Evolutionary conservation across 2,113 vertebrate species (phyloP), one percentile per base, ranked within the genome.

Genomic region (Reinhardtius hippoglossoides): DNA sequence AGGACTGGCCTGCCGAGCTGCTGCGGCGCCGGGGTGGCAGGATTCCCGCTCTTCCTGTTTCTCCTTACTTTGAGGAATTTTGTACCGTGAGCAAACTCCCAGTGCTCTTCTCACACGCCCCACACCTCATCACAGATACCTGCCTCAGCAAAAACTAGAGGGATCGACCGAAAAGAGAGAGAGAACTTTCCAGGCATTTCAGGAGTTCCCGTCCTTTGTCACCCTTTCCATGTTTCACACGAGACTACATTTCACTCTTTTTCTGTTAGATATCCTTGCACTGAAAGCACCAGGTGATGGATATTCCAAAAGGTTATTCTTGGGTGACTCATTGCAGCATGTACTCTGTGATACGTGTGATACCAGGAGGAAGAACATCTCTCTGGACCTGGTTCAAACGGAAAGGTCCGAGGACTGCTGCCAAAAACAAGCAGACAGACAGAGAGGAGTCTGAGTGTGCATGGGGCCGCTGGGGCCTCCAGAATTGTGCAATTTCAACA

Each of bases 1-100:
- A 91, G 86, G 83, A 81, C 83, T 80, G 69, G 91, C 87, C 92
- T 84, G 88, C 88, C 35, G 60, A 31, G 27, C 27, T 65, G 88
- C 73, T 48, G 68, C 50, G 61, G 72, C 4, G 63, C 87, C 82
- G 67, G 82, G 84, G 88, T 64, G 78, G 75, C 88, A 87, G 87
- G 92, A 92, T 92, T 92, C 88, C 82, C 69, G 64, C 82, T 86
- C 91, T 92, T 94, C 92, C 89, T 83, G 86, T 93, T 93, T 94
- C 89, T 94, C 90, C 92, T 93, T 91, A 94, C 92, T 92, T 92
- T 93, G 88, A 94, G 92, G 93, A 95, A 94, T 93, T 92, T 62
- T 18, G 90, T 88, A 78, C 65, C n/a, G 87, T 83, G 85, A 92
- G 78, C 87, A 67, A 90, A 92, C 90, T 92, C 91, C 92, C 93